Evolutionary conservation across 2,888 invertebrate genomes (phyloP), one percentile per base, ranked within the genome.

Genomic region (Epirrita christyi): DNA sequence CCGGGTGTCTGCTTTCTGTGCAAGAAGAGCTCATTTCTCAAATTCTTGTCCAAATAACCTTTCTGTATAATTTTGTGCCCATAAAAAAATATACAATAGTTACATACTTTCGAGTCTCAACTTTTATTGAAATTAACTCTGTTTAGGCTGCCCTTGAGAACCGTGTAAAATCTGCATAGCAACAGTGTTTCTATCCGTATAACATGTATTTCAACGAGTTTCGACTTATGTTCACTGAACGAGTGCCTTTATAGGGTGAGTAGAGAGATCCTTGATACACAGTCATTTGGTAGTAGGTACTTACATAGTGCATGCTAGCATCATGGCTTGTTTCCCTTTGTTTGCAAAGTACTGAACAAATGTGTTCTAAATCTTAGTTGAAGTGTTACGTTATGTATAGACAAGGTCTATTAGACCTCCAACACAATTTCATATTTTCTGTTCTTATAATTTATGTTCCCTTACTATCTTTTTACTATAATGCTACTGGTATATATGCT

Each of bases 151-250:
- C 87, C 88, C 90, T 89, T 90, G 91, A 89, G 87, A 88, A 84
- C 75, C 67, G 82, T 83, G 83, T 81, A 62, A 87, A 88, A 78
- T 83, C 82, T 83, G 91, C 91, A 86, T 91, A 90, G 91, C 89
- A 91, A 91, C 91, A 91, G 84, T 78, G 77, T 76, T 85, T 81
- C 73, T 75, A 79, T 78, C 75, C 72, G 63, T 81, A 76, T 71
- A 80, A 75, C 77, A 80, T 77, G 70, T 81, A 80, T 79, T 85
- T 77, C 72, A 72, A 73, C 72, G 76, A 73, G 78, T 77, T 78
- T 75, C 71, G 63, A 63, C 71, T 70, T 60, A 66, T 75, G 61
- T 75, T 71, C 64, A 67, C 66, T 71, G 71, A 64, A 71, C 75
- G 69, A 78, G 83, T 86, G 81, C 81, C 78, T 83, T 81, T 78